phyloP scores from a whole-genome alignment of 2,888 invertebrate species.

The Eudemis profundana region DNA sequence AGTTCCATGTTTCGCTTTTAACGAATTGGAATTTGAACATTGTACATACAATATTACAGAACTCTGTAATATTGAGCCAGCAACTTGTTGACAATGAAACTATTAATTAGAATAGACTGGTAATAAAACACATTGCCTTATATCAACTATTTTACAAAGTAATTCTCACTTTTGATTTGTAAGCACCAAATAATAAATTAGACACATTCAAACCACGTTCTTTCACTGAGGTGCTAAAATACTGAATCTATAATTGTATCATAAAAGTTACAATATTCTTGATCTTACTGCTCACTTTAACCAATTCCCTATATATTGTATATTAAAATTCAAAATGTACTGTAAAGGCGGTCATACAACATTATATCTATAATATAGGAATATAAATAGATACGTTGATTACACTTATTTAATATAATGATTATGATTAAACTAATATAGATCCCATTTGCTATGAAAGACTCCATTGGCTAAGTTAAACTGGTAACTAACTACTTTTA shows the following conservation, averaged over 20 bases:
- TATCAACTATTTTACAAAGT: not conserved
- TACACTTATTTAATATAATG: constrained; percentile 7
- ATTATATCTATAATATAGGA: not conserved
- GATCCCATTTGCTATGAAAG: not conserved
- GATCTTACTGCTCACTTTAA: not conserved
- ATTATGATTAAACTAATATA: constrained; percentile 3
- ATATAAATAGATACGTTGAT: constrained; percentile 4
- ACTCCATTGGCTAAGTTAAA: not conserved
- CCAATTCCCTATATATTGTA: too few species aligned
- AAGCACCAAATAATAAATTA: constrained; percentile 17
- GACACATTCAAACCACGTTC: not conserved
- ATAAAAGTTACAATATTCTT: not conserved
- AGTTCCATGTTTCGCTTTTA: too few species aligned
- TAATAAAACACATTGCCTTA: not conserved
- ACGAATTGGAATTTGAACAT: too few species aligned
- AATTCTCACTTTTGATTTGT: constrained; percentile 11
- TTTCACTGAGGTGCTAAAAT: too few species aligned
- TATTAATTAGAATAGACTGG: not conserved
- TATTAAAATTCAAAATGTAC: not conserved
- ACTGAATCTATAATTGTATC: not conserved
- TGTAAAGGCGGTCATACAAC: constrained; percentile 1
- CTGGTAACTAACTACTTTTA: constrained; percentile 1
- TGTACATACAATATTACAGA: too few species aligned
- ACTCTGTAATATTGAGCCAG: too few species aligned
- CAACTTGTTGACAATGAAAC: not conserved